Base-by-base conservation (phyloP, 2,888 invertebrate genomes). In the Nomada fabriciana region DNA sequence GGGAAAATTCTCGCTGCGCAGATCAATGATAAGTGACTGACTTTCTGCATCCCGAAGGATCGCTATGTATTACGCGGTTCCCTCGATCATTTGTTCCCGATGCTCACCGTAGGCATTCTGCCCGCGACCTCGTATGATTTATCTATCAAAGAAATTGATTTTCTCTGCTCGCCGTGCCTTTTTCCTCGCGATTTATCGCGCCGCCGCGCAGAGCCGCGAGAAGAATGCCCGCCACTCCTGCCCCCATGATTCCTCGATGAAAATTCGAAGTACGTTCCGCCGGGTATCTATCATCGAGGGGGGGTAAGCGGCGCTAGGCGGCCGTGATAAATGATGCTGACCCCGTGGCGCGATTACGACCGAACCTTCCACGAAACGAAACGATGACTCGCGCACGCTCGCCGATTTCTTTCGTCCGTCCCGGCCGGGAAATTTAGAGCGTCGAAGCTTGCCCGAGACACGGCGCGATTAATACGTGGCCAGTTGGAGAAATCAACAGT, bases 31-130 rank as follows among this genome's bases (percentile, higher is more conserved):
- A 82, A 82, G 83, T 82, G 82, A 82, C 80, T 76, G 83, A 84
- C 75, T 84, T 83, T 82, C 83, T 73, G 79, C 57, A 70, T 84
- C 79, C 68, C 79, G 77, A 79, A 69, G 79, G 79, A 82, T 84
- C 82, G 73, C 83, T 50, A 82, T 84, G 78, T 65, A 76, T 84
- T 84, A 82, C 82, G 70, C 71, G 23, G 50, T 76, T 76, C 77
- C 87, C 68, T 70, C 69, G 80, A 77, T 86, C 82, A 85, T 86
- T 86, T 85, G 80, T 86, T 70, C 75, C 63, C 50, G 25, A 68
- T 60, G 61, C 69, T 25, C 68, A 63, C 65, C 77, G 86, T 61
- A 71, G 64, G 80, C 70, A 83, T 76, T 80, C 80, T 83, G 73
- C 68, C 68, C 42, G 18, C 50, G 63, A 25, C 61, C 69, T 18